Evolutionary conservation across 2,113 vertebrate species (phyloP).

Genomic region (Zapornia atra): DNA sequence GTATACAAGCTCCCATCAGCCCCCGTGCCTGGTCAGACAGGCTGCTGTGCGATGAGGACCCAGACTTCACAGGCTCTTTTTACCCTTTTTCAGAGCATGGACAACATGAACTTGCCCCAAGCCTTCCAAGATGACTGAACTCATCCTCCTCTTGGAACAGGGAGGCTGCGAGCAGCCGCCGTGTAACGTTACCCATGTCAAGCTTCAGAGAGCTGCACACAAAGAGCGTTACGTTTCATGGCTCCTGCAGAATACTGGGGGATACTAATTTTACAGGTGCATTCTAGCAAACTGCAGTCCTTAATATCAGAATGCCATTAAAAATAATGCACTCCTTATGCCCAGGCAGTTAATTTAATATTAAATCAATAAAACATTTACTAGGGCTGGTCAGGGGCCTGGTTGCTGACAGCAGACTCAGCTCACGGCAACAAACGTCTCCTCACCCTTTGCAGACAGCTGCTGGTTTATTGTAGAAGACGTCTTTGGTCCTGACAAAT

Average conservation of each 20-base stretch:
- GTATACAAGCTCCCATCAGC: background rate
- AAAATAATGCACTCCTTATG: conserved; percentile 74
- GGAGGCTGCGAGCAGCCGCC: background rate
- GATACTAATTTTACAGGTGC: conserved; percentile 81
- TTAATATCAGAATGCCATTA: conserved; percentile 70
- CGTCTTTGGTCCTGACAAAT: conserved; percentile 74
- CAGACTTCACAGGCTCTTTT: background rate
- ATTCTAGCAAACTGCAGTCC: conserved; percentile 69
- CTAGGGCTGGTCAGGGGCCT: conserved; percentile 57
- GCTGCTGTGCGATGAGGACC: background rate
- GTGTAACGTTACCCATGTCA: conserved; percentile 38
- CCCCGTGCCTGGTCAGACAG: background rate
- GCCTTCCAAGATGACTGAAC: background rate
- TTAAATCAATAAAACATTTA: conserved; percentile 80
- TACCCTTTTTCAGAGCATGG: background rate
- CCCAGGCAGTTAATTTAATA: conserved; percentile 76
- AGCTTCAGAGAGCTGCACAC: conserved; percentile 38
- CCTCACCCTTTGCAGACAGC: conserved; percentile 71
- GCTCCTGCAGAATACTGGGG: conserved; percentile 64
- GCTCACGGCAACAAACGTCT: conserved; percentile 64
- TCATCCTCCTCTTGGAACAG: conserved; percentile 1
- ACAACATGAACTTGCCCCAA: background rate
- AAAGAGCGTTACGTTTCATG: conserved; percentile 66
- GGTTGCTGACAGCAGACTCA: conserved; percentile 76
- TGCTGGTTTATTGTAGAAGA: conserved; percentile 74